Conservation (phyloP, 2,113 vertebrate species). For the Butastur rufipennis region DNA sequence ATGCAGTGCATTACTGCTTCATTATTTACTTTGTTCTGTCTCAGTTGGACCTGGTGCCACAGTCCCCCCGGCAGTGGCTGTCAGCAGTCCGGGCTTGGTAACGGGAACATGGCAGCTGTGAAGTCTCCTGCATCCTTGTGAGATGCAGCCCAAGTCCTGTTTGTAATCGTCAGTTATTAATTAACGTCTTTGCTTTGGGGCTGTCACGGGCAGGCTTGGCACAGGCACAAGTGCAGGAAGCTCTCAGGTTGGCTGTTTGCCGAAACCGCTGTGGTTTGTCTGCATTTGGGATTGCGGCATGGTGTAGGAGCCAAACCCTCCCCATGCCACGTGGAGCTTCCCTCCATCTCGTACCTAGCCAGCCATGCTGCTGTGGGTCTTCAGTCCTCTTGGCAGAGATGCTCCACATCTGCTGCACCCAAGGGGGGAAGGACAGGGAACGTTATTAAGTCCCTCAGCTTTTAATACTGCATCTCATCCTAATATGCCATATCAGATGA, state of each 20-base stretch:
- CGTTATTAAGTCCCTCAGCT: neutral
- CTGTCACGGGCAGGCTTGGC: neutral
- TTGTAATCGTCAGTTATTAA: neutral
- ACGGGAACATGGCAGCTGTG: neutral
- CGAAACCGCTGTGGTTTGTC: fast-evolving
- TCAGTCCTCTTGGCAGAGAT: neutral
- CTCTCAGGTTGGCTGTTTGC: neutral
- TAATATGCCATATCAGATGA: neutral
- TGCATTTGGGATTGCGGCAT: neutral
- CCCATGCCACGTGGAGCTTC: neutral
- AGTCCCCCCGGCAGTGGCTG: neutral
- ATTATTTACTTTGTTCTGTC: neutral
- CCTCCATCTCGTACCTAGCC: neutral
- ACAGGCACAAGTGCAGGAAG: neutral
- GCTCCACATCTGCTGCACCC: neutral
- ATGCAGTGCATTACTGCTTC: fast-evolving
- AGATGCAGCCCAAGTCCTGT: neutral
- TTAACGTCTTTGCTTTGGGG: neutral
- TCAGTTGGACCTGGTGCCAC: neutral
- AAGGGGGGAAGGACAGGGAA: neutral
- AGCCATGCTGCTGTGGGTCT: fast-evolving
- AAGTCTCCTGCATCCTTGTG: neutral
- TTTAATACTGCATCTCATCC: neutral
- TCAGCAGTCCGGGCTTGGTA: neutral
- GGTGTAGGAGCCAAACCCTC: neutral